Evolutionary conservation across 2,888 invertebrate species (phyloP).

Genomic region (Endotricha flammealis): DNA sequence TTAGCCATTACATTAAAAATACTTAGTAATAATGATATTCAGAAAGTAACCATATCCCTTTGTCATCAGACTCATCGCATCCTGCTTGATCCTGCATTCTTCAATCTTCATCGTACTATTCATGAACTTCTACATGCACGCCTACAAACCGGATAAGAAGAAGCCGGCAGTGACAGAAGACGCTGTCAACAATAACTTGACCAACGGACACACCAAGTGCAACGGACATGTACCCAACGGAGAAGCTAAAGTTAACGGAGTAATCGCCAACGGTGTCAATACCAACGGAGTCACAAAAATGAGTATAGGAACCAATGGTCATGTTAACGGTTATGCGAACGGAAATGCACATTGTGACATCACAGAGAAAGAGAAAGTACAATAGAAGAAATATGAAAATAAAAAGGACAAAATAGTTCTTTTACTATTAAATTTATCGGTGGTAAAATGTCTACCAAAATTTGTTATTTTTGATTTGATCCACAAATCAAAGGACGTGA

Average conservation of each 20-base stretch:
- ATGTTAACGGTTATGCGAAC: slow-evolving; percentile 40
- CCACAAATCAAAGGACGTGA: too few relatives aligned
- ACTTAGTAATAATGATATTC: too few relatives aligned
- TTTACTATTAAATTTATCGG: too few relatives aligned
- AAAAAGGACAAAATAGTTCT: too few relatives aligned
- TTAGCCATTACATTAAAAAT: too few relatives aligned
- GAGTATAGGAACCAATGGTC: slow-evolving; percentile 23
- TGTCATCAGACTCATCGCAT: slow-evolving; percentile 79
- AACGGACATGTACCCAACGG: slow-evolving; percentile 30
- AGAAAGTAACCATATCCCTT: too few relatives aligned
- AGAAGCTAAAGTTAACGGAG: slow-evolving; percentile 17
- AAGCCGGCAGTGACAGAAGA: slow-evolving; percentile 26
- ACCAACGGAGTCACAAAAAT: slow-evolving; percentile 12
- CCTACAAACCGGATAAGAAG: slow-evolving; percentile 77
- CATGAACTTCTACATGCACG: slow-evolving; percentile 92
- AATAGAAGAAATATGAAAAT: too few relatives aligned
- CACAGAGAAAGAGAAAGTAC: slow-evolving; percentile 57
- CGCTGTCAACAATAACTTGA: slow-evolving; percentile 37
- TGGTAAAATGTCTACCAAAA: too few relatives aligned
- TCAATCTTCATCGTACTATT: slow-evolving; percentile 94
- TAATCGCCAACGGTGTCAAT: slow-evolving; percentile 18
- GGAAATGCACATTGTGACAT: slow-evolving; percentile 32
- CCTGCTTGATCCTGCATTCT: slow-evolving; percentile 86
- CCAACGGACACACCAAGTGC: slow-evolving; percentile 30
- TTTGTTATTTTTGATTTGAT: too few relatives aligned